phyloP scores from a whole-genome alignment of 2,888 invertebrate genomes.

The Apeira syringaria region DNA sequence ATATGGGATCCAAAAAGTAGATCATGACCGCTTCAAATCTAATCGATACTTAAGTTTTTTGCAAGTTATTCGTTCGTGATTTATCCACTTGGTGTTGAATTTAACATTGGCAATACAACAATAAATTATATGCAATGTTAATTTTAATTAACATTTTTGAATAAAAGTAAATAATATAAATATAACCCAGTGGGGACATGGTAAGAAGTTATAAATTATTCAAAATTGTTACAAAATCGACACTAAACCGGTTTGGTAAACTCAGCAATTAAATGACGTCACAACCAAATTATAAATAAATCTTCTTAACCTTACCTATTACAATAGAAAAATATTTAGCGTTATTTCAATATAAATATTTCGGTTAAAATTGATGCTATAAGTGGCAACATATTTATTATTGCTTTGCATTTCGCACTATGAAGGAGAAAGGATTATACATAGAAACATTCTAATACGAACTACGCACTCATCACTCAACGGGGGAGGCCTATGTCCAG shows the following conservation, averaged over 20 bases:
- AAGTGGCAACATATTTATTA: conserved; percentile 19
- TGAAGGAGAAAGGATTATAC: conserved; percentile 1
- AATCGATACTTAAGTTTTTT: too few species aligned
- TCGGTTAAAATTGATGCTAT: conserved; percentile 20
- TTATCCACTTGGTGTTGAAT: too few species aligned
- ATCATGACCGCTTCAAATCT: too few species aligned
- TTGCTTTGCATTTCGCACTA: conserved; percentile 13
- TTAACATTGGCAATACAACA: too few species aligned
- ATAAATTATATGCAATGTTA: background rate
- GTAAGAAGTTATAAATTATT: background rate
- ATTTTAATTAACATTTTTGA: background rate
- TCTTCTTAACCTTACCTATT: conserved; percentile 29
- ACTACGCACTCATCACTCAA: too few species aligned
- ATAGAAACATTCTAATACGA: conserved; percentile 4
- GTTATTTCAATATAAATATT: conserved; percentile 25
- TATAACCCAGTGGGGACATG: too few species aligned
- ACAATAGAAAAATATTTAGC: conserved; percentile 31
- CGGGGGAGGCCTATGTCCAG: too few species aligned
- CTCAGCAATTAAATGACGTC: conserved; percentile 27
- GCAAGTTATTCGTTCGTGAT: too few species aligned
- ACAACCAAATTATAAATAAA: conserved; percentile 34
- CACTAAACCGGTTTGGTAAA: conserved; percentile 18
- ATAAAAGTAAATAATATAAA: background rate
- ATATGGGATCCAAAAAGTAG: too few species aligned
- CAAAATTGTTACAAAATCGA: conserved; percentile 15